Base-by-base conservation (phyloP, 1,140 invertebrate species). In the Cryptotermes secundus region DNA sequence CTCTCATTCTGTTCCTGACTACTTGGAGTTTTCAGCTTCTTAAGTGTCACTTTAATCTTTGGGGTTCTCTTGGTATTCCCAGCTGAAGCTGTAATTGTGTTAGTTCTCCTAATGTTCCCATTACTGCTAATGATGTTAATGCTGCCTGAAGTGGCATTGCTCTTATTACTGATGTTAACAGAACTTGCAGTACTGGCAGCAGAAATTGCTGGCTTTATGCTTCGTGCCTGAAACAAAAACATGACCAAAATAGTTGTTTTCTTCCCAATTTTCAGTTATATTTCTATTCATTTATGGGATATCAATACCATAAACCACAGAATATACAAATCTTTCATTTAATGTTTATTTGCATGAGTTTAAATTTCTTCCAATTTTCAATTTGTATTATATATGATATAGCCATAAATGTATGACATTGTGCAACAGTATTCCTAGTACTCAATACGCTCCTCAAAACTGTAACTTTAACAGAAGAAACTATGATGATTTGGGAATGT, bases 41-140 rank as follows among this genome's bases (percentile, higher is more conserved):
- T 87, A 80, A 87, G 85, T 36, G 86, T 87, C 81, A 86, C 88
- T 84, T 87, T 87, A 34, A 87, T 87, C 81, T 87, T 87, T 22
- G 85, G 86, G 59, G 85, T 87, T 79, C 87, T 72, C 59, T n/a
- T 72, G 59, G 59, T 72, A 31, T 72, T 72, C 1, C 87, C 34
- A 36, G 80, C n/a, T n/a, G 59, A 26, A 31, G 59, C 6, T 19
- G 16, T 49, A 22, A 49, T 49, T 14, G 45, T 1, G 26, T 31
- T 72, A 6, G 16, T 7, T 72, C 59, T 72, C 35, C 12, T 81
- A 34, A 34, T 31, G 42, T 19, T 81, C 7, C 35, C 80, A 38
- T 36, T 81, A 45, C n/a, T 36, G 42, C 9, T 81, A 19, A 26
- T n/a, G 26, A n/a, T 36, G 26, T 36, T 35, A 81, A 3, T 35